Conservation (phyloP, 1,140 invertebrate species). For the Agraylea sexmaculata region DNA sequence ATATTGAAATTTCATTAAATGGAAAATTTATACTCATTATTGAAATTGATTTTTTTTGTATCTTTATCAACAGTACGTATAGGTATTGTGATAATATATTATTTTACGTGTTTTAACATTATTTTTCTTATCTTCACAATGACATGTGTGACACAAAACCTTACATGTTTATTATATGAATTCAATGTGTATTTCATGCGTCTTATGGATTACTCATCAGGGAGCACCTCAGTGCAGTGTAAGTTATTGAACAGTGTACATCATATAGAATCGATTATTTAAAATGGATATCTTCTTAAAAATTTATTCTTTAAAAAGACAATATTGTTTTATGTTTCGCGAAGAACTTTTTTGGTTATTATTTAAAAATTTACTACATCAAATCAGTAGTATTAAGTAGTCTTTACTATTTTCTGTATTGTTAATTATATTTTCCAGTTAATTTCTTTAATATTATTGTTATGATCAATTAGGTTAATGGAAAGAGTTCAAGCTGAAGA, state of each 20-base stretch:
- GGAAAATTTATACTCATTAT: not conserved
- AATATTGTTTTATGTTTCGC: no score
- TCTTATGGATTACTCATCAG: conserved; percentile 38
- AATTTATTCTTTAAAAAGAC: no score
- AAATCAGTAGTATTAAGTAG: no score
- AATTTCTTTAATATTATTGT: conserved; percentile 1
- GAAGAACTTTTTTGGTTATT: no score
- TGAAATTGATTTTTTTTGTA: not conserved
- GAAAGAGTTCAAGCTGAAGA: conserved; percentile 76
- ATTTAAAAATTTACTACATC: no score
- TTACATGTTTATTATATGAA: no score
- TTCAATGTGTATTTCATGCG: conserved; percentile 40
- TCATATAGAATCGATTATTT: no score
- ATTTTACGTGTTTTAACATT: no score
- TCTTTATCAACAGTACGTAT: not conserved
- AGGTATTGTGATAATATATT: not conserved
- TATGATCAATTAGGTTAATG: conserved; percentile 59
- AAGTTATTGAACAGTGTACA: conserved; percentile 39
- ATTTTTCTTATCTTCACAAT: no score
- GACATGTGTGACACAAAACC: no score
- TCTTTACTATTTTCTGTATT: no score
- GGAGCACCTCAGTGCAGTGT: conserved; percentile 85
- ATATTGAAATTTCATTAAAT: not conserved
- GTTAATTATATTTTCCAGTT: conserved; percentile 4
- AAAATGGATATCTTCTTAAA: no score